Evolutionary conservation across 1,140 invertebrate species (phyloP).

Genomic region (Bombus pascuorum): DNA sequence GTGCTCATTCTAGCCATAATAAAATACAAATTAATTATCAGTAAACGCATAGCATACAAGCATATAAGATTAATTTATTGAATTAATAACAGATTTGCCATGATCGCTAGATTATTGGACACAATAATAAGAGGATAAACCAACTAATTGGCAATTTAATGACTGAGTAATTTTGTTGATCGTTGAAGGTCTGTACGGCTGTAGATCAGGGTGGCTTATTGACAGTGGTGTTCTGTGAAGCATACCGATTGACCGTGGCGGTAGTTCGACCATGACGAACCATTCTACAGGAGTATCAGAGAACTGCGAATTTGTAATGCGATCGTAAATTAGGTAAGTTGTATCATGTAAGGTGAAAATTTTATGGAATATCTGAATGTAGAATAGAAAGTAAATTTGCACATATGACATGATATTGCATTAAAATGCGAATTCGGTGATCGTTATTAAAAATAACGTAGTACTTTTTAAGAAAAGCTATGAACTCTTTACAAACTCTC

Average conservation of each 20-base stretch:
- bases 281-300: not conserved
- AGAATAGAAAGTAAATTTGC: too few relatives aligned
- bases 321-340: not conserved
- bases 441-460: not conserved
- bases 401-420: not conserved
- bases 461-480: too few relatives aligned
- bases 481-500: not conserved
- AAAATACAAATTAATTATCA: not conserved
- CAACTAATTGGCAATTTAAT: not conserved
- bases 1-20: not conserved
- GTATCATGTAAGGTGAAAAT: not conserved
- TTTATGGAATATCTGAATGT: not conserved
- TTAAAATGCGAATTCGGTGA: not conserved
- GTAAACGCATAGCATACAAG: too few relatives aligned
- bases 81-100: too few relatives aligned
- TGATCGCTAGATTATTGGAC: not conserved
- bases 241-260: slow-evolving; percentile 53
- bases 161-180: not conserved
- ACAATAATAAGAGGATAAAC: not conserved
- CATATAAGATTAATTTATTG: too few relatives aligned
- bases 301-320: not conserved
- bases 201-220: slow-evolving; percentile 16
- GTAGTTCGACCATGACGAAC: slow-evolving; percentile 50
- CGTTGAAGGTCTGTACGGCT: too few relatives aligned
- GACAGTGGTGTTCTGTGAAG: slow-evolving; percentile 43